Conservation (phyloP, 23 tunicate species). For the Styela plicata region DNA sequence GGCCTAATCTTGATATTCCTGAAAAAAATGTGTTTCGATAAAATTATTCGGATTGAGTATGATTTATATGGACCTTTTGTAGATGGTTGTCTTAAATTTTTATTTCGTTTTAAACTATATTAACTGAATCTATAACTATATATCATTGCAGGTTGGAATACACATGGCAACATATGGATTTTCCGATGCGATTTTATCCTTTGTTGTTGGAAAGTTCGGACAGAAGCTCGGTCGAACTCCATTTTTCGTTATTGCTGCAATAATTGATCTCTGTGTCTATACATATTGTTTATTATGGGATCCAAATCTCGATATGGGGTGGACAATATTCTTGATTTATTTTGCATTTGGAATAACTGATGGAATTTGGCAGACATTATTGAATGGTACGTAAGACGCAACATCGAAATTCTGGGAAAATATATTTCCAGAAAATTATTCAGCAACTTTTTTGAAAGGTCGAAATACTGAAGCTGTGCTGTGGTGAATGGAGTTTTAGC, state of each 20-base stretch:
- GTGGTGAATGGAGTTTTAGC: too few species aligned
- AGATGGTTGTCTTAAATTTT: too few species aligned
- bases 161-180: constrained; percentile 6
- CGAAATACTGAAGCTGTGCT: too few species aligned
- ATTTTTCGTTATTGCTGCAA: neutral
- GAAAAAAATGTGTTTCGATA: too few species aligned
- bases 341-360: neutral
- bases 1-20: too few species aligned
- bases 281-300: neutral
- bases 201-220: neutral
- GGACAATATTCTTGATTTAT: constrained; percentile 1
- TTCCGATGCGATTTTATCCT: neutral
- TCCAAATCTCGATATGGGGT: neutral
- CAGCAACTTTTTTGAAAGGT: too few species aligned
- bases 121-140: too few species aligned
- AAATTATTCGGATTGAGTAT: too few species aligned
- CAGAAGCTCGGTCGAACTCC: neutral
- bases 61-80: too few species aligned
- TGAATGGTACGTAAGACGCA: neutral
- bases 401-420: too few species aligned
- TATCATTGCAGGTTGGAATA: constrained; percentile 11
- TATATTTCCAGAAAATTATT: too few species aligned
- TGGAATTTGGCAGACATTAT: constrained; percentile 14
- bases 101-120: too few species aligned
- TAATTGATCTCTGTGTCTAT: neutral